A percentile compares a stretch with the other conserved stretches of the same genome.
phyloP scores from a whole-genome alignment of 1,140 invertebrate species.

The Phthorimaea operculella region DNA sequence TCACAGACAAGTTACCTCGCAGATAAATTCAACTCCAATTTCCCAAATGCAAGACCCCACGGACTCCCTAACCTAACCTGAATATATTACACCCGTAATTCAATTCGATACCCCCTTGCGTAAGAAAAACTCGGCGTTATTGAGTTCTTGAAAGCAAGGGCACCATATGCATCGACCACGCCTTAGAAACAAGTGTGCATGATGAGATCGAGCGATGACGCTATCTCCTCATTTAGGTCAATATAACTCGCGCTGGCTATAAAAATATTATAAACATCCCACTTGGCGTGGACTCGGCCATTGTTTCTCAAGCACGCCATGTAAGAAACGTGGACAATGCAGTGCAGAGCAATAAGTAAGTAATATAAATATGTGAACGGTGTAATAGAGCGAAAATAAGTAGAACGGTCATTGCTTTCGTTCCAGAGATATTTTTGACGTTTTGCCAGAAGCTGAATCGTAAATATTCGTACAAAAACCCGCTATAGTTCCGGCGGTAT shows the following conservation, averaged over 20 bases:
- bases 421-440: not conserved
- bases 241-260: conserved; percentile 42
- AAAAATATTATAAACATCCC: conserved; percentile 41
- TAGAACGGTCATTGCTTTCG: not conserved
- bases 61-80: too few species aligned
- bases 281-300: not conserved
- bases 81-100: conserved; percentile 1
- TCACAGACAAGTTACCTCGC: not conserved
- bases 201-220: conserved; percentile 46
- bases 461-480: not conserved
- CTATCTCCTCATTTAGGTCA: conserved; percentile 57
- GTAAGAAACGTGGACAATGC: not conserved
- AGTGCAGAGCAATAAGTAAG: not conserved
- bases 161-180: conserved; percentile 32
- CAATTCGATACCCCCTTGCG: not conserved
- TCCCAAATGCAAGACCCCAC: not conserved
- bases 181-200: conserved; percentile 35
- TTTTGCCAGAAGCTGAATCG: not conserved
- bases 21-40: not conserved
- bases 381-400: not conserved
- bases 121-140: not conserved
- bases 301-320: not conserved
- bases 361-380: not conserved
- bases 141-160: conserved; percentile 10
- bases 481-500: not conserved